Evolutionary conservation across 2,113 vertebrate species (phyloP), one percentile per base, ranked within the genome.

Genomic region (Myrmophylax atrothorax): DNA sequence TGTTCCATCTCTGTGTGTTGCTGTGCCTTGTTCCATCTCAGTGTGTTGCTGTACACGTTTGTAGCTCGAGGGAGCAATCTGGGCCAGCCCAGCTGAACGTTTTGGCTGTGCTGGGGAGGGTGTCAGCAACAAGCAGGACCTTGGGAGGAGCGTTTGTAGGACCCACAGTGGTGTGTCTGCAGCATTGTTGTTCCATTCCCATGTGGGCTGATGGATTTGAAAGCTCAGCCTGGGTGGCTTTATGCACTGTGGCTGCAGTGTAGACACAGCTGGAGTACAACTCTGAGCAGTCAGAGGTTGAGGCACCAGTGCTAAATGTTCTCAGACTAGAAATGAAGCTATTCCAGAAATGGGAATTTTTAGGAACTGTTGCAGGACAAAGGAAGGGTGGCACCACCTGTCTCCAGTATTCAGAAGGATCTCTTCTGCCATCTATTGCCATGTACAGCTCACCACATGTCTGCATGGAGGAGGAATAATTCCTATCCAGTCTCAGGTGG

Each of bases 371-470:
- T 87, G 67, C 64, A 88, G 87, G 93, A 94, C 91, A 94, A 95
- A 93, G 87, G 60, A 91, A 85, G 90, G 72, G 88, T 96, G 93
- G 89, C 81, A 91, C 81, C 77, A 95, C 95, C 89, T 89, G 52
- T 87, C 53, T 90, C 42, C 44, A 42, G 29, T 80, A 31, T 90
- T 95, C 46, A 46, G 74, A 95, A 96, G 91, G 93, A 94, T 96
- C 95, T 97, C 93, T 96, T 96, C 96, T 97, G 96, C 93, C 95
- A 95, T 93, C 96, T 96, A 59, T 97, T 96, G 95, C 94, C 89
- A 74, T 19, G 37, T 95, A 87, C 23, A 85, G 91, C 80, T 96
- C 73, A 95, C 77, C 94, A 95, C 94, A 94, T 31, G 76, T 47
- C 63, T n/a, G 4, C 62, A 6, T 37, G 53, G 62, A 75, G 29